Evolutionary conservation across 1,140 invertebrate genomes (phyloP).

Genomic region (Leptoteleia sp.): DNA sequence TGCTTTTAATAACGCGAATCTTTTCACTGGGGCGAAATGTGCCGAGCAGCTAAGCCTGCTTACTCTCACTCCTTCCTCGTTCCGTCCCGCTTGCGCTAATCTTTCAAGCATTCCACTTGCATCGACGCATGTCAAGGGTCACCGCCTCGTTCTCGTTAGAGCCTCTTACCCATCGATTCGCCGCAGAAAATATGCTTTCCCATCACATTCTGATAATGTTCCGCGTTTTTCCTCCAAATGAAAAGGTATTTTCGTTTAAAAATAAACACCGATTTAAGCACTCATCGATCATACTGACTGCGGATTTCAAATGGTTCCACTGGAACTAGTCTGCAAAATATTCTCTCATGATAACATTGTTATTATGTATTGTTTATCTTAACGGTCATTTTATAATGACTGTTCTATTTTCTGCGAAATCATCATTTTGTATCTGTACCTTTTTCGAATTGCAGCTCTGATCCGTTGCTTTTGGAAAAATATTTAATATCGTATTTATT

Average conservation of each 20-base stretch:
- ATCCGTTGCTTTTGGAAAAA: too few species aligned
- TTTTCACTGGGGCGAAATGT: conserved; percentile 4
- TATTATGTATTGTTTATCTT: too few species aligned
- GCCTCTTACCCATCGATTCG: conserved; percentile 39
- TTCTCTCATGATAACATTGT: too few species aligned
- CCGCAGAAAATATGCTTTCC: conserved; percentile 40
- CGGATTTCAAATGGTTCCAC: conserved; percentile 11
- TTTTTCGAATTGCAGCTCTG: too few species aligned
- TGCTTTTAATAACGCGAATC: conserved; percentile 61
- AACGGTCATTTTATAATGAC: too few species aligned
- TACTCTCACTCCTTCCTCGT: too few species aligned
- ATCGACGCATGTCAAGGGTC: conserved; percentile 51
- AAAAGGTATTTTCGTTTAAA: conserved; percentile 26
- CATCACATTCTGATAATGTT: conserved; percentile 42
- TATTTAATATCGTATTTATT: too few species aligned
- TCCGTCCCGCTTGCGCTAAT: conserved; percentile 48
- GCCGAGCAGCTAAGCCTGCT: neutral
- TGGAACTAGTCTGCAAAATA: too few species aligned
- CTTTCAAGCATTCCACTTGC: conserved; percentile 49
- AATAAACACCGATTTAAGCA: conserved; percentile 11
- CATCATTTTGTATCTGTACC: too few species aligned
- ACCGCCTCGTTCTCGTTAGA: conserved; percentile 39
- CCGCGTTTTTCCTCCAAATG: conserved; percentile 5
- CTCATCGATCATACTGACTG: neutral
- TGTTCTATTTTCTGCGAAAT: too few species aligned